Evolutionary conservation across 2,888 invertebrate genomes (phyloP).

Genomic region (Flexamia atlantica): DNA sequence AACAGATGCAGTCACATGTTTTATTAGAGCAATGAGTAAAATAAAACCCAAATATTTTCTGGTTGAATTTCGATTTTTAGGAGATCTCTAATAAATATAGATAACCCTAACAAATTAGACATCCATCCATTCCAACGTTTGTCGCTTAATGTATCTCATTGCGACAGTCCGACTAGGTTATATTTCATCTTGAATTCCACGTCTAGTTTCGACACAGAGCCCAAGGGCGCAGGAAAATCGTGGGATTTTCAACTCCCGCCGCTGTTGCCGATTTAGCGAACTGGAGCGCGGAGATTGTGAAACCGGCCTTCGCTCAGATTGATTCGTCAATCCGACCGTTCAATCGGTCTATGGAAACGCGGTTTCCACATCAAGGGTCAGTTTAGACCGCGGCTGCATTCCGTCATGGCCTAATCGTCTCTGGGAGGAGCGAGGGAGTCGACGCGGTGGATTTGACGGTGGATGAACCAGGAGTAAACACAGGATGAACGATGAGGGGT

Average conservation of each 20-base stretch:
- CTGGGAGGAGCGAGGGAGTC: too few species aligned
- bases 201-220: constrained; percentile 28
- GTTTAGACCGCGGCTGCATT: constrained; percentile 24
- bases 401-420: neutral
- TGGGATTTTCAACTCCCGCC: constrained; percentile 55
- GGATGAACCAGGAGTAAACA: too few species aligned
- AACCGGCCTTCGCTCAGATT: constrained; percentile 44
- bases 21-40: too few species aligned
- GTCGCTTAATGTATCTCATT: neutral
- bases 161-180: neutral
- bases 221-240: constrained; percentile 55
- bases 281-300: constrained; percentile 55
- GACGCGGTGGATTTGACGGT: too few species aligned
- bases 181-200: constrained; percentile 17
- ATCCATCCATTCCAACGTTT: neutral
- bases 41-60: too few species aligned
- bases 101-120: too few species aligned
- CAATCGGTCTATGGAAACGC: constrained; percentile 55
- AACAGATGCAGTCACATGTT: too few species aligned
- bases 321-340: constrained; percentile 52
- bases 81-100: too few species aligned
- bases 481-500: too few species aligned
- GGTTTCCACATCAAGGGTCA: constrained; percentile 25
- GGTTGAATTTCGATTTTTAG: too few species aligned
- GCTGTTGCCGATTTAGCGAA: constrained; percentile 54